Evolutionary conservation across 2,888 invertebrate species (phyloP), one percentile per base, ranked within the genome.

Genomic region (Meliscaeva auricollis): DNA sequence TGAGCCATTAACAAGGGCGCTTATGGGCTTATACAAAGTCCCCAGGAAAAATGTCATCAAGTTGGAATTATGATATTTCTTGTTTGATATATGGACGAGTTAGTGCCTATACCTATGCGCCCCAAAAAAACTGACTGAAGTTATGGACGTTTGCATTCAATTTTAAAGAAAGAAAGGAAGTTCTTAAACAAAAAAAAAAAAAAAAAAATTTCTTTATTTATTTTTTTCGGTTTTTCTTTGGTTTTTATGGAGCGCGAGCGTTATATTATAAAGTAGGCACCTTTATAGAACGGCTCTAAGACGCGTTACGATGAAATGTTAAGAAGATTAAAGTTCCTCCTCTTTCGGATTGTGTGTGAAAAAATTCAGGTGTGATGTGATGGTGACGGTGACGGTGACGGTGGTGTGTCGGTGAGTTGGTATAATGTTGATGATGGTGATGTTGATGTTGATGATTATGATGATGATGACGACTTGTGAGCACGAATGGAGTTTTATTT

Each of bases 1-100:
- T 80, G 84, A 85, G 75, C 75, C 80, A 85, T 85, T 85, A 85
- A 85, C 84, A 85, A 80, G 84, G 76, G 80, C 80, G 84, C 84
- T 85, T 85, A 85, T 72, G 80, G 58, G 80, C 84, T 85, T 85
- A 80, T 62, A 76, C 80, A 85, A 79, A 68, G 75, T 62, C 80
- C 64, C 75, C 11, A 35, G 46, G 66, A 85, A 80, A 75, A 75
- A 72, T 73, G 84, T 80, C 80, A 80, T 85, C 84, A 80, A 80
- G 75, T 80, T 58, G 84, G 84, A 76, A 85, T 80, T 85, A 85
- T 72, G 62, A 79, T 66, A 70, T 70, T 76, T 72, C 77, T 83
- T 26, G 4, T 54, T 38, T 83, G 83, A 79, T 69, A 74, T 74
- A 75, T 74, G 73, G 9, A 35, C 38, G 52, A 46, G 41, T 64